These are phyloP conservation scores for Brienomyrus longianalis DNA, from an alignment of 2,113 vertebrate species.

Conservation along the genomic window DNA sequence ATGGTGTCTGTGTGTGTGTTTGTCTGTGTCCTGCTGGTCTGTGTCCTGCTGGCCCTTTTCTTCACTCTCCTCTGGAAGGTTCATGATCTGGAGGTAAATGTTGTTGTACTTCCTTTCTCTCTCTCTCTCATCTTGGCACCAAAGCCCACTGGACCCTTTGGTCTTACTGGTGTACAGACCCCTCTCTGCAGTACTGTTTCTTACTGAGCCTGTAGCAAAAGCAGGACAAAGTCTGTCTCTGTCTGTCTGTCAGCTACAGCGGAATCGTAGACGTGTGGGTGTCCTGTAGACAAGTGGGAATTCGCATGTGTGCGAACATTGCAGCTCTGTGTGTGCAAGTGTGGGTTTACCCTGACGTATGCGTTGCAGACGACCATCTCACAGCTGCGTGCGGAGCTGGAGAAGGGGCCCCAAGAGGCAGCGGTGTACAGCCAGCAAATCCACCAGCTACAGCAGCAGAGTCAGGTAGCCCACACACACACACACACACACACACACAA, in stretches of 20 bases:
- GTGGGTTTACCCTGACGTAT: neutral
- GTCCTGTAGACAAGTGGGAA: neutral
- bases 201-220: neutral
- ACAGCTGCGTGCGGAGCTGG: slow-evolving; percentile 81
- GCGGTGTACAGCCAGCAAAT: slow-evolving; percentile 87
- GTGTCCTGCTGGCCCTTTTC: slow-evolving; percentile 42
- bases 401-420: slow-evolving; percentile 89
- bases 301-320: neutral
- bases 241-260: neutral
- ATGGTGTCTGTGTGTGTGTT: slow-evolving; percentile 24
- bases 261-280: neutral
- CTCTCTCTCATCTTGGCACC: neutral
- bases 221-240: neutral
- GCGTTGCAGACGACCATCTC: slow-evolving; percentile 69
- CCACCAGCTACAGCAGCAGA: slow-evolving; percentile 80
- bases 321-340: neutral
- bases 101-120: slow-evolving; percentile 27
- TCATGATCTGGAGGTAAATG: slow-evolving; percentile 73
- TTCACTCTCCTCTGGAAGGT: slow-evolving; percentile 70
- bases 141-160: neutral
- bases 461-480: slow-evolving; percentile 61
- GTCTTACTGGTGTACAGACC: neutral
- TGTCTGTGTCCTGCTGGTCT: slow-evolving; percentile 25
- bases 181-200: neutral
- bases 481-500: neutral